Conservation (phyloP, 2,797 vertebrate species). For the Chromis chromis region DNA sequence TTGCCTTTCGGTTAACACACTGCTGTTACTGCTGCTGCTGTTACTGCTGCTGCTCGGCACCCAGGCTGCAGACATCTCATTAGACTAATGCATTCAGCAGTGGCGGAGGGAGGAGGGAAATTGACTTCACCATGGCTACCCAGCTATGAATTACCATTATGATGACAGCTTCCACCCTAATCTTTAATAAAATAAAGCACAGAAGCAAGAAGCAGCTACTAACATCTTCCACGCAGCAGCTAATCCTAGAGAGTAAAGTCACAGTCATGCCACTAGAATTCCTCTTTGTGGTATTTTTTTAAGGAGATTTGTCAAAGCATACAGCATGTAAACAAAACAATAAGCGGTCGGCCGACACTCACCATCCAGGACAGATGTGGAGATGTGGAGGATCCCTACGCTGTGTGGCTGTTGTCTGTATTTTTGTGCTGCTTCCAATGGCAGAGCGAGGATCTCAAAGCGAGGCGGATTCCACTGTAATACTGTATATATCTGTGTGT, state of each 20-base stretch:
- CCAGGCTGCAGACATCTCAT: slow-evolving; percentile 94
- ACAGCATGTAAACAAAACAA: slow-evolving; percentile 88
- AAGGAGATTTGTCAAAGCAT: slow-evolving; percentile 73
- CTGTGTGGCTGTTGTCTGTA: slow-evolving; percentile 30
- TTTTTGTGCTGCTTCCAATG: slow-evolving; percentile 45
- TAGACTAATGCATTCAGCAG: slow-evolving; percentile 98
- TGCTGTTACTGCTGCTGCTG: slow-evolving; percentile 37
- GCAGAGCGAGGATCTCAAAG: slow-evolving; percentile 63
- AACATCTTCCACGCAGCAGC: slow-evolving; percentile 24
- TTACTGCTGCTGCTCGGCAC: slow-evolving; percentile 74
- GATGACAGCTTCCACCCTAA: slow-evolving; percentile 91
- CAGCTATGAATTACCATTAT: slow-evolving; percentile 95
- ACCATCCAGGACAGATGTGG: slow-evolving; percentile 85
- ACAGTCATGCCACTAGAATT: neutral
- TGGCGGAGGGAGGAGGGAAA: slow-evolving; percentile 83
- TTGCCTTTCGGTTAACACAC: slow-evolving; percentile 68
- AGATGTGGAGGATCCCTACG: slow-evolving; percentile 58
- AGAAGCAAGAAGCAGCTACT: slow-evolving; percentile 20
- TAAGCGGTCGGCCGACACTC: slow-evolving; percentile 85
- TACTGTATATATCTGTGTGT: slow-evolving; percentile 50
- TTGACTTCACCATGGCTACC: slow-evolving; percentile 95
- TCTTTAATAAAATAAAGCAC: slow-evolving; percentile 51
- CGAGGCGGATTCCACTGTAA: slow-evolving; percentile 74
- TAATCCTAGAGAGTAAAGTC: neutral
- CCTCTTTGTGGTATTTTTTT: slow-evolving; percentile 7